Evolutionary conservation across 35 echinoderm and acorn worm genomes (phyloP), one percentile per base, ranked within the genome.

Genomic region (Ophioderma brevispina): DNA sequence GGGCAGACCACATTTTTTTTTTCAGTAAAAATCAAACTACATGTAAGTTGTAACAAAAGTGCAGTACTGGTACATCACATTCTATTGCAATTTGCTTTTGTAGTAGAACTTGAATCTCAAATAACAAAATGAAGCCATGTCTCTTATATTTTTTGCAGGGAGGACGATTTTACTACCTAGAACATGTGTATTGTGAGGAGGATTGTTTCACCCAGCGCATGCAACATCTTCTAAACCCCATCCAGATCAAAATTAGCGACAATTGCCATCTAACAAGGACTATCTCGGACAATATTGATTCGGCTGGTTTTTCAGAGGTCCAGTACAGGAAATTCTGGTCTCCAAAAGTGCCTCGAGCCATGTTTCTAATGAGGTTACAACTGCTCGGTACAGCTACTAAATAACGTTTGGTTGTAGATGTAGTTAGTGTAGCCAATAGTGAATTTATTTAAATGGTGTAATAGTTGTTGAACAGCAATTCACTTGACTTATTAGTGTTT

Each of bases 301-400:
- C 23, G 0, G 82, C 82, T 25, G 82, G 82, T 37, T 85, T 85
- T 59, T 85, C 49, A 18, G 63, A 64, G 33, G 82, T 85, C 82
- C 23, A 34, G 33, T 64, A 85, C 32, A 59, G 63, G 37, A 31
- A 64, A 59, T 85, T 85, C 33, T 37, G 31, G 31, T 46, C 82
- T 14, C 46, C 49, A 1, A 85, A 59, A 59, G 19, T 85, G 30
- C 42, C 52, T n/a, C 82, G 82, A 14, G 31, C 63, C 59, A 15
- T 70, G 15, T 70, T 70, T 30, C 2, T 70, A 3, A 70, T 70
- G 59, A 70, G 23, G 4, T 70, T 25, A 70, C 59, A 70, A 30
- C 2, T 70, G 28, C 59, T 70, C 10, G 59, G 59, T 25, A 70
- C 59, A 25, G 59, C 59, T 70, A 70, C 59, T 25, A 70, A 70